These are phyloP conservation scores for Salarias fasciatus DNA, from an alignment of 2,797 vertebrate genomes.

Conservation along the genomic window DNA sequence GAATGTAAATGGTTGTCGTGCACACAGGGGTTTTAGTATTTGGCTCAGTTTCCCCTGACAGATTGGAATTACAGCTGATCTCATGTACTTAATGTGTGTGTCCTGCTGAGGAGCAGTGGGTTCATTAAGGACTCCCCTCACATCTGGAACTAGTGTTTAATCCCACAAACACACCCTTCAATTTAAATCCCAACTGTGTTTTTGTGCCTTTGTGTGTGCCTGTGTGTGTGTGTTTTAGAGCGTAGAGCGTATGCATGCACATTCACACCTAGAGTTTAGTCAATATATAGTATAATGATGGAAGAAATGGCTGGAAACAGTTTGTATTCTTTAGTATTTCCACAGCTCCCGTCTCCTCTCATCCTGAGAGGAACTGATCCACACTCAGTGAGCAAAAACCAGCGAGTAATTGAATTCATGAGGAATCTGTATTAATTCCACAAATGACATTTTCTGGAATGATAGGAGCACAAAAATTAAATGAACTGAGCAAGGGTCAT, in stretches of 20 bases:
- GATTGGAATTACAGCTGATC: not conserved
- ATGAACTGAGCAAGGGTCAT: not conserved
- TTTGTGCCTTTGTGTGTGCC: not conserved
- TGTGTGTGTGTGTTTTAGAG: too few species aligned
- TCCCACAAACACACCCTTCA: conserved; percentile 5
- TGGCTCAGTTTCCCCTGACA: not conserved
- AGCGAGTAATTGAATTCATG: not conserved
- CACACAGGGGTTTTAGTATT: not conserved
- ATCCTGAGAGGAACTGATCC: not conserved
- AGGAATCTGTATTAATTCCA: not conserved
- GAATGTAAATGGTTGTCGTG: not conserved
- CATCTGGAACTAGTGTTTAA: conserved; percentile 18
- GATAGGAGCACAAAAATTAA: not conserved
- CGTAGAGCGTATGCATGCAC: too few species aligned
- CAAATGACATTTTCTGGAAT: not conserved
- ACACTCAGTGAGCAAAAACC: not conserved
- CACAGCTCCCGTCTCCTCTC: too few species aligned
- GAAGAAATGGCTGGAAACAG: not conserved
- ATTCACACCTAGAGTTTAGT: too few species aligned
- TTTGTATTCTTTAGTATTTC: too few species aligned
- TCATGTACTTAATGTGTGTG: conserved; percentile 2
- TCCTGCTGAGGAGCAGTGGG: conserved; percentile 6
- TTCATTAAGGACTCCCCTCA: conserved; percentile 15
- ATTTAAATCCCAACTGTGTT: not conserved
- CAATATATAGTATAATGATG: too few species aligned